These are phyloP conservation scores for Dasysyrphus albostriatus DNA, from an alignment of 2,888 invertebrate species.

Conservation along the genomic window DNA sequence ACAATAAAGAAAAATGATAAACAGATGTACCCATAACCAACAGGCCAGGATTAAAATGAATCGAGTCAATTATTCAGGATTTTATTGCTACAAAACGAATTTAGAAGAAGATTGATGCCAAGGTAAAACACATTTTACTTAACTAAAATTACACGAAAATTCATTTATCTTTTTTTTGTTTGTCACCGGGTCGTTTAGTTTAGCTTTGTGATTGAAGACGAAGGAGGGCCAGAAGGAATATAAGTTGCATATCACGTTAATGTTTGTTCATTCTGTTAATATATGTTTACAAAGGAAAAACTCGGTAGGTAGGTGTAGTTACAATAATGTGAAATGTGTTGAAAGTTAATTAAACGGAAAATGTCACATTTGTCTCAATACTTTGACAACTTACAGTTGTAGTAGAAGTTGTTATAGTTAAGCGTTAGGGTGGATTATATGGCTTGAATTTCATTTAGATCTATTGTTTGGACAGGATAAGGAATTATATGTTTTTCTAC, in stretches of 20 bases:
- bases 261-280: slow-evolving; percentile 57
- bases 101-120: slow-evolving; percentile 19
- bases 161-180: background rate
- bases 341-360: slow-evolving; percentile 70
- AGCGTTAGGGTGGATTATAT: slow-evolving; percentile 11
- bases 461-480: slow-evolving; percentile 25
- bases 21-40: background rate
- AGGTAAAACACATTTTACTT: slow-evolving; percentile 38
- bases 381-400: slow-evolving; percentile 14
- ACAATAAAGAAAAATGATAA: slow-evolving; percentile 24
- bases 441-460: slow-evolving; percentile 16
- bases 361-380: slow-evolving; percentile 32
- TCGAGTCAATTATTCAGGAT: slow-evolving; percentile 67
- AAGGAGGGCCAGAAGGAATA: background rate
- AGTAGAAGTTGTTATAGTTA: background rate
- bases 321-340: slow-evolving; percentile 46
- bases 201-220: background rate
- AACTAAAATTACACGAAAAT: slow-evolving; percentile 38
- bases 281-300: slow-evolving; percentile 46
- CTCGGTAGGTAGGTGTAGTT: background rate
- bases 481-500: slow-evolving; percentile 16
- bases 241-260: slow-evolving; percentile 55
- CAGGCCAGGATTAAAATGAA: slow-evolving; percentile 52
- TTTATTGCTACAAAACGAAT: slow-evolving; percentile 54
- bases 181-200: background rate